Conservation (phyloP, 2,888 invertebrate species). For the Schizaphis graminum region DNA sequence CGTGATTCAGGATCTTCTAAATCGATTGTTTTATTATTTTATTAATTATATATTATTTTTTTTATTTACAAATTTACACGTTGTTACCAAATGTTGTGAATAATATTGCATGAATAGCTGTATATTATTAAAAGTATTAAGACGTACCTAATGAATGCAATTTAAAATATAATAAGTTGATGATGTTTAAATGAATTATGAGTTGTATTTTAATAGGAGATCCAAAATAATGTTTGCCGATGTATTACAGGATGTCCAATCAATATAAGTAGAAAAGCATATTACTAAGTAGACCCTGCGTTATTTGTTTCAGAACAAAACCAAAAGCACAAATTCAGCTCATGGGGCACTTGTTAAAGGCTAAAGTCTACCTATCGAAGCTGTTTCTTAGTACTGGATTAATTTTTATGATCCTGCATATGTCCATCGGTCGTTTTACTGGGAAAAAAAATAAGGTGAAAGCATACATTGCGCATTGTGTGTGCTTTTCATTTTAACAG, state of each 20-base stretch:
- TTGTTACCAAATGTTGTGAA: no score
- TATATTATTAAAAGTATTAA: no score
- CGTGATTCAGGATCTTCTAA: no score
- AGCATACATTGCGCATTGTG: background rate
- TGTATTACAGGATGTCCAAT: background rate
- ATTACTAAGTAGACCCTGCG: background rate
- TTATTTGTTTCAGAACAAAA: slow-evolving; percentile 45
- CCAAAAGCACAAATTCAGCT: slow-evolving; percentile 19
- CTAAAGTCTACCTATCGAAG: slow-evolving; percentile 5
- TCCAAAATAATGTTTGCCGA: background rate
- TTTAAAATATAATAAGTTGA: no score
- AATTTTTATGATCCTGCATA: slow-evolving; percentile 1
- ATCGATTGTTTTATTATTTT: no score
- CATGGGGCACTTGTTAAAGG: slow-evolving; percentile 28
- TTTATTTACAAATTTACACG: no score
- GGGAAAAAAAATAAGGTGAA: slow-evolving; percentile 38
- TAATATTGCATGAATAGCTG: no score
- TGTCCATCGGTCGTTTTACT: slow-evolving; percentile 23
- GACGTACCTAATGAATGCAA: no score
- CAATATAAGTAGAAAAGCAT: background rate
- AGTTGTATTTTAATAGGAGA: no score
- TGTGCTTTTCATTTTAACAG: slow-evolving; percentile 2
- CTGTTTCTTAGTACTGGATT: background rate
- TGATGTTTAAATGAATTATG: no score
- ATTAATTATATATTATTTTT: no score